Base-by-base conservation (phyloP, 2,113 vertebrate genomes). In the Paramisgurnus dabryanus region DNA sequence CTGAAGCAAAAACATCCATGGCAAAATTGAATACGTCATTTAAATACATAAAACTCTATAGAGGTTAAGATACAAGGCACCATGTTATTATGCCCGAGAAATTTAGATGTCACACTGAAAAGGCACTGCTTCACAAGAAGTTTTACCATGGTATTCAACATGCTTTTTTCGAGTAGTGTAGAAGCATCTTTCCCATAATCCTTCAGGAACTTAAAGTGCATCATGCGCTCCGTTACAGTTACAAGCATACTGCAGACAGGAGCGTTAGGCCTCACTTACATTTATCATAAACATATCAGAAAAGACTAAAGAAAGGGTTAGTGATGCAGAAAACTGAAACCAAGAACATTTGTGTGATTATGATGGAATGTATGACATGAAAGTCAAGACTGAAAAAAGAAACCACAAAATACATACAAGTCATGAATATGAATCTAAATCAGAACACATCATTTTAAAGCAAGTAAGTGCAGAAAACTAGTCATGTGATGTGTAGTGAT, bases 131-230 rank as follows among this genome's bases (percentile, higher is more conserved):
- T 86, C 34, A 39, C 10, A 43, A 13, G 57, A 78, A 74, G 55
- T 70, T 71, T 18, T 78, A 53, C 40, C 41, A 60, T 49, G 49
- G 66, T 1, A 27, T 22, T 77, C 27, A 86, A 80, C 41, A 45
- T 22, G 3, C 80, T 61, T 60, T 72, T 9, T 39, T 76, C 64
- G 64, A 34, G 67, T 61, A 49, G 79, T 55, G 66, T 78, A 76
- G n/a, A 74, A 71, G 69, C 74, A 82, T 53, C 49, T 22, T 66
- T 70, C 67, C 80, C 40, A 67, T 18, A 63, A 76, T 85, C 80
- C 81, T 82, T 79, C 82, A 87, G 79, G 71, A 84, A 80, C 79
- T 71, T 92, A 92, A 92, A 92, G 92, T 92, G 91, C 91, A 84
- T 87, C 60, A 77, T 53, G 17, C 13, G 82, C 83, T 82, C 73